Base-by-base conservation (phyloP, 2,888 invertebrate genomes). In the Panzeria rudis region DNA sequence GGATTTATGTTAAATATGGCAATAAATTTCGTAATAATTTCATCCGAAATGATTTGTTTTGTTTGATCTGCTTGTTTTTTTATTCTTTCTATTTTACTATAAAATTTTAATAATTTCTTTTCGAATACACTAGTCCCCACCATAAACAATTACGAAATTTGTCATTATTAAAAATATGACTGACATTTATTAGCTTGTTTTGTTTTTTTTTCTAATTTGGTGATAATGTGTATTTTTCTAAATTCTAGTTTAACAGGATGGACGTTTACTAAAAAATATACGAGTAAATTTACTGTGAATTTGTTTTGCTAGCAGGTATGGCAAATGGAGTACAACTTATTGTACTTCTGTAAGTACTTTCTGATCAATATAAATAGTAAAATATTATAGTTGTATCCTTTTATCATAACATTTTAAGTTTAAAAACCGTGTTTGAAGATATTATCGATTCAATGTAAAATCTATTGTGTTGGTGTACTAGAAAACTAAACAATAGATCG, bases 111-210 rank as follows among this genome's bases (percentile, higher is more conserved):
- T 54, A 25, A 17, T 29, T 54, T 64, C 15, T 54, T 25, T 35
- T 50, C 11, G 3, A 9, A 50, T n/a, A n/a, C 15, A 11, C 2
- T 23, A 11, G 17, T 11, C 6, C n/a, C 23, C 9, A 23, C 13
- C 44, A 68, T 47, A 77, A 59, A 47, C 1, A 59, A 66, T 66
- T 76, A n/a, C 2, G 41, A 38, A 25, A 69, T 52, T 13, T 62
- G 25, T 23, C 25, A 17, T 62, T 17, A 59, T 23, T 38, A n/a
- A 35, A 72, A 25, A 56, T 15, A 35, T 64, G n/a, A 15, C 15
- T 56, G 59, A 69, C 59, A 69, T 6, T 50, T 38, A 68, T 44
- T 41, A 13, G 1, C 29, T 44, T 35, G 62, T 50, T 64, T 50
- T 59, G 32, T 2, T 50, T 13, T 15, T 13, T 11, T 77, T 59